phyloP scores from a whole-genome alignment of 1,140 invertebrate genomes.

The Apis laboriosa region DNA sequence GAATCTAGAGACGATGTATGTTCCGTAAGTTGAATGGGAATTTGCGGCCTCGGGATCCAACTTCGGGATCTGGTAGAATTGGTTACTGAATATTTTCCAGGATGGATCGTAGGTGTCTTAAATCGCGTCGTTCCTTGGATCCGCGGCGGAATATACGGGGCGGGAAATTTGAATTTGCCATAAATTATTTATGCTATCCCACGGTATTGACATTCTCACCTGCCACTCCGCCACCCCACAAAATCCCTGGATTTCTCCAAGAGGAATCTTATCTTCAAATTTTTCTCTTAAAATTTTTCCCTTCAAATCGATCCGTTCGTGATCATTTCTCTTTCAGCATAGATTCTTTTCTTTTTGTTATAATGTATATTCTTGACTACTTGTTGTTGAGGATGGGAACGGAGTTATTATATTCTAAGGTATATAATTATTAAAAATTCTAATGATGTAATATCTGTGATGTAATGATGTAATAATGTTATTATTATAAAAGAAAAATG shows the following conservation, averaged over 20 bases:
- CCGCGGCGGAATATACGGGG: not conserved
- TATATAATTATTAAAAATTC: too few species aligned
- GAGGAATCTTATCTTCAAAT: not conserved
- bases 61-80: not conserved
- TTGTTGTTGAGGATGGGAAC: too few species aligned
- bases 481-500: too few species aligned
- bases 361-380: too few species aligned
- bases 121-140: not conserved
- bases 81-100: constrained; percentile 20
- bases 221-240: too few species aligned
- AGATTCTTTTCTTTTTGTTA: too few species aligned
- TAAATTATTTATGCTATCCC: not conserved
- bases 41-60: not conserved
- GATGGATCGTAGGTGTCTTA: constrained; percentile 4
- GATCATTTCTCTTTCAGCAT: not conserved
- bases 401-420: too few species aligned
- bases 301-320: not conserved
- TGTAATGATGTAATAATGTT: too few species aligned
- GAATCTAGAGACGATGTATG: constrained; percentile 26
- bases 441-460: too few species aligned
- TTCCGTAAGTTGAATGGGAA: constrained; percentile 25
- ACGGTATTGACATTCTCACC: not conserved
- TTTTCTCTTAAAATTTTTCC: not conserved
- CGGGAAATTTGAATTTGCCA: not conserved
- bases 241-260: too few species aligned